phyloP scores from a whole-genome alignment of 2,888 invertebrate genomes.

The Allygus modestus region DNA sequence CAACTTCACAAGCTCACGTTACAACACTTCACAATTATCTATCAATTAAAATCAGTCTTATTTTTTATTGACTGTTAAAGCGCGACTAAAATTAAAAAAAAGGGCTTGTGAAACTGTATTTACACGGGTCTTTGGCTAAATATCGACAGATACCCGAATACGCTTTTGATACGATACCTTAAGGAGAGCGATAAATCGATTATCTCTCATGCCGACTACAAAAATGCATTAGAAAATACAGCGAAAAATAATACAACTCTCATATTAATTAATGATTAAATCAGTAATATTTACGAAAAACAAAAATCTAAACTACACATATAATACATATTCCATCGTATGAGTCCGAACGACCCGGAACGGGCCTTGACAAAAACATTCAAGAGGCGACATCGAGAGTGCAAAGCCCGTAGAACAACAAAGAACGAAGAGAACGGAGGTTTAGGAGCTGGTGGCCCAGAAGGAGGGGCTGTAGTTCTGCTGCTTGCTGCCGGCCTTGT shows the following conservation, averaged over 20 bases:
- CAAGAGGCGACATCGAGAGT: conserved; percentile 62
- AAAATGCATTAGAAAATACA: conserved; percentile 69
- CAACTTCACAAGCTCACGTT: conserved; percentile 60
- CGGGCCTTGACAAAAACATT: conserved; percentile 45
- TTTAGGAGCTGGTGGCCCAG: conserved; percentile 72
- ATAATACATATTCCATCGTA: conserved; percentile 64
- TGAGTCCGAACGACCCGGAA: conserved; percentile 19
- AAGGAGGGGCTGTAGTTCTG: conserved; percentile 78
- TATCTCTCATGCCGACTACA: conserved; percentile 63
- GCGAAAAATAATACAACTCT: conserved; percentile 69
- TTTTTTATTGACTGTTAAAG: conserved; percentile 62
- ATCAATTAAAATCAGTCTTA: conserved; percentile 65
- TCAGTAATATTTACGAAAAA: conserved; percentile 64
- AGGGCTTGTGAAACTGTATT: conserved; percentile 58
- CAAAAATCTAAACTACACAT: conserved; percentile 66
- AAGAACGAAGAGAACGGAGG: conserved; percentile 58
- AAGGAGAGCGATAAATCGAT: conserved; percentile 51
- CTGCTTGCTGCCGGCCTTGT: conserved; percentile 78
- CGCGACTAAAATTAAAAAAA: conserved; percentile 59
- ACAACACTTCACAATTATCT: conserved; percentile 60
- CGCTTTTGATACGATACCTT: conserved; percentile 53
- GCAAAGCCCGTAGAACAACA: conserved; percentile 63
- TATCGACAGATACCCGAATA: conserved; percentile 54
- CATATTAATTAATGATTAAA: conserved; percentile 54
- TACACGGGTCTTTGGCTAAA: conserved; percentile 57